Conservation (phyloP, 37 sponge, comb jelly and placozoan genomes). For the Beroe ovata region DNA sequence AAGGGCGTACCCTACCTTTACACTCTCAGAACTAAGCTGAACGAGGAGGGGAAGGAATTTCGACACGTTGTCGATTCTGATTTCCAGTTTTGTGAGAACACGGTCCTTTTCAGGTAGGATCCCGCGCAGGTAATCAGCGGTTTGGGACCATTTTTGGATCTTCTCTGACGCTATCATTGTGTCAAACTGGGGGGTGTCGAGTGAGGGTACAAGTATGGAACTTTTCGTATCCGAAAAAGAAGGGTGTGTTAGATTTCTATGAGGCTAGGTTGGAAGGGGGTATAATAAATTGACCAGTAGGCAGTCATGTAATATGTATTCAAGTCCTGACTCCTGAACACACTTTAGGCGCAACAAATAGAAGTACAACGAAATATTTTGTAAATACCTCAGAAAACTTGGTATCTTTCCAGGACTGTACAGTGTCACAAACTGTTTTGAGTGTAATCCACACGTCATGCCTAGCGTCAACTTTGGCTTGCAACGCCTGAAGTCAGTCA, state of each 20-base stretch:
- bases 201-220: no score
- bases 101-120: slow-evolving; percentile 34
- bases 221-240: no score
- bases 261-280: no score
- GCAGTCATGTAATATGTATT: no score
- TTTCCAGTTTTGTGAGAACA: slow-evolving; percentile 12
- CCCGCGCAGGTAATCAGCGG: slow-evolving; percentile 10
- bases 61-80: slow-evolving; percentile 38
- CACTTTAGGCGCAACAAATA: no score
- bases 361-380: no score
- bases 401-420: slow-evolving; percentile 47
- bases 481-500: background rate
- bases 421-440: background rate
- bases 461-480: slow-evolving; percentile 24
- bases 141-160: slow-evolving; percentile 14
- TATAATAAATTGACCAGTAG: no score
- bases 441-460: slow-evolving; percentile 31
- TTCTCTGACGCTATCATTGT: slow-evolving; percentile 28
- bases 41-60: slow-evolving; percentile 40
- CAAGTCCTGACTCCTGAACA: no score
- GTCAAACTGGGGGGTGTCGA: slow-evolving; percentile 28
- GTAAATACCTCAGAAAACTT: slow-evolving; percentile 47
- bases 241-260: no score
- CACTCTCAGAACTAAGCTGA: slow-evolving; percentile 63
- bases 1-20: slow-evolving; percentile 54